phyloP scores from a whole-genome alignment of 1,140 invertebrate genomes.

The Pentalonia nigronervosa region DNA sequence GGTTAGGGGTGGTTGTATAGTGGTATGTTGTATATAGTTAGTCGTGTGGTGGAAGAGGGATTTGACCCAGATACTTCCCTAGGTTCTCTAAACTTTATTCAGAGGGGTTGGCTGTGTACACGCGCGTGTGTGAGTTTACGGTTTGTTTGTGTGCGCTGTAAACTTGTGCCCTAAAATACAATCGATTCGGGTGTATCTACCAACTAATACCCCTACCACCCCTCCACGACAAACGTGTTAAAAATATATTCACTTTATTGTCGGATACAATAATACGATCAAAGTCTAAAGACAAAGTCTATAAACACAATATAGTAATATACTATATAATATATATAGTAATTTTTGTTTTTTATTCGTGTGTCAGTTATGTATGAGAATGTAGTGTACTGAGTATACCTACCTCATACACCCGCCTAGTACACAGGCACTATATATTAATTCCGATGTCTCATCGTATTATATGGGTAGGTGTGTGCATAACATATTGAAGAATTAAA shows the following conservation, averaged over 20 bases:
- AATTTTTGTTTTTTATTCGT: background rate
- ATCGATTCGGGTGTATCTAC: slow-evolving; percentile 40
- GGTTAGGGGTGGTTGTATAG: background rate
- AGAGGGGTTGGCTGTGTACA: background rate
- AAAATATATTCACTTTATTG: background rate
- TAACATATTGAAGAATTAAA: background rate
- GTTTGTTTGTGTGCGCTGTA: slow-evolving; percentile 39
- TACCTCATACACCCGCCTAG: background rate
- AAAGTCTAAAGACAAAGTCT: background rate
- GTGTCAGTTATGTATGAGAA: background rate
- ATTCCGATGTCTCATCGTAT: slow-evolving; percentile 5
- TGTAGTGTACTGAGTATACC: background rate
- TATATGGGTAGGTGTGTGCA: background rate
- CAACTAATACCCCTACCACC: background rate
- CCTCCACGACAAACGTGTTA: background rate
- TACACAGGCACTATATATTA: background rate
- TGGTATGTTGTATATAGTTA: background rate
- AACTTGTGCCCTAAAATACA: slow-evolving; percentile 23
- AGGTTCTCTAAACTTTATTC: background rate
- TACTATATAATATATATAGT: background rate
- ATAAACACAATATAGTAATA: background rate
- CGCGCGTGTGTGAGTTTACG: background rate
- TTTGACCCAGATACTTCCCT: slow-evolving; percentile 45
- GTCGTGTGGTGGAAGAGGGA: background rate
- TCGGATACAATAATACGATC: background rate